Evolutionary conservation across 2,797 vertebrate genomes (phyloP).

Genomic region (Tragelaphus oryx): DNA sequence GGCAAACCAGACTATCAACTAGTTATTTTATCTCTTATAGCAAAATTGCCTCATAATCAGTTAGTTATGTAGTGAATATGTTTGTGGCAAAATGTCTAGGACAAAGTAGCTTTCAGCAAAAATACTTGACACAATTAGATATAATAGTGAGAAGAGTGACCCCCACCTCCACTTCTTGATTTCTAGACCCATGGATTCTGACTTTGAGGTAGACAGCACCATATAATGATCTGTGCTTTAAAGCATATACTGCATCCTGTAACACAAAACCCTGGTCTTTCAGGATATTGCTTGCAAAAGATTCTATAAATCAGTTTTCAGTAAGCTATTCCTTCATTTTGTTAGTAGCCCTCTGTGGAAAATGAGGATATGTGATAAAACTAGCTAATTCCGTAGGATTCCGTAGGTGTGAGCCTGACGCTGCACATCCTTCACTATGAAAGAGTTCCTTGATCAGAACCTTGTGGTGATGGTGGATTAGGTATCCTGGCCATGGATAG

Average conservation of each 20-base stretch:
- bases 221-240: background rate
- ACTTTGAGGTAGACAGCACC: background rate
- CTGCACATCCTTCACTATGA: background rate
- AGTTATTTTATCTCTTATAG: background rate
- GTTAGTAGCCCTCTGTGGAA: background rate
- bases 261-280: background rate
- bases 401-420: background rate
- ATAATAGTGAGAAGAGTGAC: background rate
- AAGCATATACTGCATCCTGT: background rate
- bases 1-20: background rate
- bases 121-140: background rate
- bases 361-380: background rate
- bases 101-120: background rate
- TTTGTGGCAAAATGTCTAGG: background rate
- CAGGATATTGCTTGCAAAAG: background rate
- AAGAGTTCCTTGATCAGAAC: background rate
- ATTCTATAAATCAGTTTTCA: background rate
- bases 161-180: background rate
- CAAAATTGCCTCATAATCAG: background rate
- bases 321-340: background rate
- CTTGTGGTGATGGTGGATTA: background rate
- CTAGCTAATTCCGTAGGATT: background rate
- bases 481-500: background rate
- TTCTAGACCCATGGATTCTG: background rate
- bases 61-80: background rate